Base-by-base conservation (phyloP, 1,140 invertebrate species). In the Drosophila nigrodunni region DNA sequence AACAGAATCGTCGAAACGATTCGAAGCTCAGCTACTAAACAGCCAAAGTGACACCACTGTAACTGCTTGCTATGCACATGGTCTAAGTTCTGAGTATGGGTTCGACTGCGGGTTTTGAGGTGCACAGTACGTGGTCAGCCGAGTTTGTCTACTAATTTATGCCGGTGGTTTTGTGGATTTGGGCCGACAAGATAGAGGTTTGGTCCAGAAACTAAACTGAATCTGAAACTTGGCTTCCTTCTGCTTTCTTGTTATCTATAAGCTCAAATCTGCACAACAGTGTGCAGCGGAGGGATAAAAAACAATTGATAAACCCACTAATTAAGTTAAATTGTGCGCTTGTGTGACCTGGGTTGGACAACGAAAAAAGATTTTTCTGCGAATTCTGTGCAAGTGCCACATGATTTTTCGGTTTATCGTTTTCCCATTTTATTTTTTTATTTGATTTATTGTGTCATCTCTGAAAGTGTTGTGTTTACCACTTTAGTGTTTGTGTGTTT, bases 141-240 rank as follows among this genome's bases (percentile, higher is more conserved):
- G 30, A 9, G 77, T 87, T 89, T 88, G 83, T 83, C 85, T 88
- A 83, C 82, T 87, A 87, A 87, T 87, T 87, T 87, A 87, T 87
- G 83, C 83, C 80, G 83, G 82, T 60, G 75, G 78, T 82, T 86
- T 81, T 81, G 30, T 25, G 65, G 65, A 68, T 82, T 78, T 71
- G 74, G 80, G 50, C 80, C 66, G 57, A 11, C 47, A 47, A 77
- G 72, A 82, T 82, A 73, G 80, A 72, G 82, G 71, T 67, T 78
- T 30, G 25, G 79, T 66, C 60, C 65, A 54, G 46, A 52, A 65
- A 61, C 67, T 46, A 47, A 65, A 61, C 67, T 46, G 49, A 57
- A 60, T 66, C 67, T 46, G 39, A 46, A 78, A 65, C 59, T 62
- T 64, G 57, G n/a, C 37, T 71, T 77, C 78, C 65, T 58, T 46